These are phyloP conservation scores for Chymomyza fuscimana DNA, from an alignment of 2,888 invertebrate species.

Conservation along the genomic window DNA sequence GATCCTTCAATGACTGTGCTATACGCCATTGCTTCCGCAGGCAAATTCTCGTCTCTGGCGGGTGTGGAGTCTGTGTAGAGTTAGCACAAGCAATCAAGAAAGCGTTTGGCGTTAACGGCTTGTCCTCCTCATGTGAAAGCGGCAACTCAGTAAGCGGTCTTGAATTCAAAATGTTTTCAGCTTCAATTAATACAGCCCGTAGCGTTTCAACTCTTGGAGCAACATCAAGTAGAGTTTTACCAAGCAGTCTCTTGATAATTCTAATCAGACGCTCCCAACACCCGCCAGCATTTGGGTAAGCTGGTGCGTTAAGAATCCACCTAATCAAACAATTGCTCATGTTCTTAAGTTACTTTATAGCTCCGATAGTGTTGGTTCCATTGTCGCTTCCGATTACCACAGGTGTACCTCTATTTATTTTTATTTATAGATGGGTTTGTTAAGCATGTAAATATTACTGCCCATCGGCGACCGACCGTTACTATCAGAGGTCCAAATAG, in stretches of 20 bases:
- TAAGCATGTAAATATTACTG: no score
- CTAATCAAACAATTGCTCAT: not conserved
- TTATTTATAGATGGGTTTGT: not conserved
- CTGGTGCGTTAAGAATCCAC: conserved; percentile 1
- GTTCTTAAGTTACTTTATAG: not conserved
- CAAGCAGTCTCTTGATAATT: not conserved
- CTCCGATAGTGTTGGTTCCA: not conserved
- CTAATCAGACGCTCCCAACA: not conserved
- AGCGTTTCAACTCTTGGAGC: not conserved
- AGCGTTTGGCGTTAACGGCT: conserved; percentile 31
- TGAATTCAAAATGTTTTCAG: conserved; percentile 9
- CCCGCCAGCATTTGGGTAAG: not conserved
- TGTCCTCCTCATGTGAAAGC: conserved; percentile 22
- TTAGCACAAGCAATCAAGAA: conserved; percentile 24
- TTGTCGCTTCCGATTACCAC: not conserved
- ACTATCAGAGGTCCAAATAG: not conserved
- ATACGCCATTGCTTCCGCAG: conserved; percentile 3
- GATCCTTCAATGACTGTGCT: no score
- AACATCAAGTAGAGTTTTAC: conserved; percentile 2
- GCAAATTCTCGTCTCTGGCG: not conserved
- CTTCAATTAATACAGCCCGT: not conserved
- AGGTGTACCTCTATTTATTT: not conserved
- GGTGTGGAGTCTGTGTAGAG: conserved; percentile 13
- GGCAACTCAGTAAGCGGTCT: conserved; percentile 11
- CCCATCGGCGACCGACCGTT: no score